Evolutionary conservation across 1,140 invertebrate genomes (phyloP).

Genomic region (Leptestheria dahalacensis): DNA sequence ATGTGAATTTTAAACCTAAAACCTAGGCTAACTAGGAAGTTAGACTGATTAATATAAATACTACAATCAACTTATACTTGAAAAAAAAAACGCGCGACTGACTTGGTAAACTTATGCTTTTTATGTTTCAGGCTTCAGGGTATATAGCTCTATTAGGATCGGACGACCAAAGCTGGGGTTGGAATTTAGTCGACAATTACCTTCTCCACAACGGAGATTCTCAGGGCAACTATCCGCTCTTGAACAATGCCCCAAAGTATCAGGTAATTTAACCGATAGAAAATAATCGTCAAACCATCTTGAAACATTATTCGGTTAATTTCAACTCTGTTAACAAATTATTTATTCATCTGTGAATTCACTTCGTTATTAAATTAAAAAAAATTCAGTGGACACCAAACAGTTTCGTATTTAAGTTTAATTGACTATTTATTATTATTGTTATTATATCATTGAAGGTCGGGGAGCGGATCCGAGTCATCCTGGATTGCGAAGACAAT

Average conservation of each 20-base stretch:
- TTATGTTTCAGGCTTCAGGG: conserved; percentile 64
- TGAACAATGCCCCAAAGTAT: conserved; percentile 96
- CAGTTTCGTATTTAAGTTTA: not conserved
- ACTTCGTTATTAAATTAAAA: conserved; percentile 20
- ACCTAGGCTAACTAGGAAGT: no score
- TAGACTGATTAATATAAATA: no score
- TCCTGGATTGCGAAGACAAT: conserved; percentile 93
- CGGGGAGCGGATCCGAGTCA: conserved; percentile 88
- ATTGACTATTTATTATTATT: not conserved
- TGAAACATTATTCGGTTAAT: not conserved
- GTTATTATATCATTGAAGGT: conserved; percentile 43
- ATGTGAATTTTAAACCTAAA: no score
- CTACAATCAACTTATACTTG: no score
- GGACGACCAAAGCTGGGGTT: conserved; percentile 95
- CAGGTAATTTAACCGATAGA: no score
- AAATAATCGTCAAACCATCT: no score
- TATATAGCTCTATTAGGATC: conserved; percentile 88
- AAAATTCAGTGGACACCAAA: no score
- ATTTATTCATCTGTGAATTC: conserved; percentile 11
- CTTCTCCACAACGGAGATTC: conserved; percentile 91
- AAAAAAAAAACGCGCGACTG: no score
- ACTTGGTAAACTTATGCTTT: no score
- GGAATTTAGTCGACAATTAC: conserved; percentile 97
- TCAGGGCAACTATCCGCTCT: conserved; percentile 83
- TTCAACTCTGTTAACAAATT: not conserved